Base-by-base conservation (phyloP, 2,113 vertebrate genomes). In the Podiceps cristatus region DNA sequence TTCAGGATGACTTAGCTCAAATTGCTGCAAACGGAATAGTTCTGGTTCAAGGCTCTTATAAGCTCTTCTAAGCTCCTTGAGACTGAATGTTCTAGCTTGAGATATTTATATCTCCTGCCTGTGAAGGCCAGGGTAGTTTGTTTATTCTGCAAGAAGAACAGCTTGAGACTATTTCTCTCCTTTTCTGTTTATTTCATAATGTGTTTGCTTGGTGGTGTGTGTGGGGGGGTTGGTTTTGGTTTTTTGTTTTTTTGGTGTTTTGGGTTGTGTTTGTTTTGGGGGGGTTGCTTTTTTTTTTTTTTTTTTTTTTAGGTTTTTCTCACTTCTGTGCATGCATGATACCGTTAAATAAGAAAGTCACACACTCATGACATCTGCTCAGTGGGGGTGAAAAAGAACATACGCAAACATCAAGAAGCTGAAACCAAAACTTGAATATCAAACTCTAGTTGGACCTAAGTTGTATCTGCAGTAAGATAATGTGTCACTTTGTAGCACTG, bases 31-130 rank as follows among this genome's bases (percentile, higher is more conserved):
- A 95, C 31, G 11, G 66, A 89, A 58, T 64, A 81, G 83, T 81
- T 89, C 76, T 91, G 66, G 76, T 94, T 96, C 86, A 86, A 86
- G 81, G 74, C 81, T 96, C 91, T 91, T 91, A 49, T 44, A 87
- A 96, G 64, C 68, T 91, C n/a, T 91, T 91, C 45, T 44, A 87
- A 96, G 68, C 68, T 91, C n/a, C 66, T 95, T 18, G 58, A 81
- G 31, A 47, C 74, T 87, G 53, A 86, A 78, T 73, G n/a, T 82
- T 79, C 58, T 73, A 69, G 55, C 78, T 94, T 8, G 25, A 72
- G 74, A 13, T 93, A 94, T 88, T 69, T 62, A 80, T 91, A 93
- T 76, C 31, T 58, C 17, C 42, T 91, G 62, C 45, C 59, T 68
- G 37, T 75, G 64, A 90, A 93, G 74, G 55, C 69, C 28, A 5